A percentile compares a stretch with the other conserved stretches of the same genome.
phyloP scores from a whole-genome alignment of 2,888 invertebrate species.

The Stenchaetothrips biformis region DNA sequence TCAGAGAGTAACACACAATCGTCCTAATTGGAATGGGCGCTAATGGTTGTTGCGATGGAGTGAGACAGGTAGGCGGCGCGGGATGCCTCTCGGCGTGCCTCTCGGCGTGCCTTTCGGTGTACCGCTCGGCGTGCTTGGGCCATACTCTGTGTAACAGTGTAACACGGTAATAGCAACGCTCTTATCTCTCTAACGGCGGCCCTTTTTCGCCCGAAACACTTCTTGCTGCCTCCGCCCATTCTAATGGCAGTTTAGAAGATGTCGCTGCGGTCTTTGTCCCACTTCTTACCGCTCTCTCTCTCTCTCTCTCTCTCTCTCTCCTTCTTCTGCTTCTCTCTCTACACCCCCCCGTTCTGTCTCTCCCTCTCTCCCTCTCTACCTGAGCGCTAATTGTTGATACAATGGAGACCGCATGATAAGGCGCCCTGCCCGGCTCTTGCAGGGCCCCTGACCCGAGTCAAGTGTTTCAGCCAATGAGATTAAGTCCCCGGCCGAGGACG shows the following conservation, averaged over 20 bases:
- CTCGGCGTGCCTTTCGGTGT: too few species aligned
- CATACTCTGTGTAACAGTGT: not conserved
- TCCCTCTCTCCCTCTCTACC: not conserved
- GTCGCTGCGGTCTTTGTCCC: not conserved
- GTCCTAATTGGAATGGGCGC: not conserved
- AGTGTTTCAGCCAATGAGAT: not conserved
- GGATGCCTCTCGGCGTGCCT: too few species aligned
- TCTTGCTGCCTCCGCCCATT: conserved; percentile 7
- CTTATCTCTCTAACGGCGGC: conserved; percentile 22
- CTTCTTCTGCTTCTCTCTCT: not conserved
- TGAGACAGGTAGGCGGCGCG: too few species aligned
- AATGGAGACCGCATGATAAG: conserved; percentile 3
- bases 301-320: not conserved
- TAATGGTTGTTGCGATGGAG: not conserved
- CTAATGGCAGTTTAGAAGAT: conserved; percentile 25
- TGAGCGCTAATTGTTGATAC: not conserved
- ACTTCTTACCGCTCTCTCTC: not conserved
- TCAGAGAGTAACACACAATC: not conserved
- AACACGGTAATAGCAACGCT: conserved; percentile 13
- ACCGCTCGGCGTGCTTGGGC: not conserved
- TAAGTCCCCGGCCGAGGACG: not conserved
- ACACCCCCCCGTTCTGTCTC: not conserved
- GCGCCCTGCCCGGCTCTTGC: not conserved
- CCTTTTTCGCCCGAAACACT: conserved; percentile 18
- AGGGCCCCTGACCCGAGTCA: not conserved